Evolutionary conservation across 2,797 vertebrate species (phyloP), one percentile per base, ranked within the genome.

Genomic region (Acrocephalus scirpaceus): DNA sequence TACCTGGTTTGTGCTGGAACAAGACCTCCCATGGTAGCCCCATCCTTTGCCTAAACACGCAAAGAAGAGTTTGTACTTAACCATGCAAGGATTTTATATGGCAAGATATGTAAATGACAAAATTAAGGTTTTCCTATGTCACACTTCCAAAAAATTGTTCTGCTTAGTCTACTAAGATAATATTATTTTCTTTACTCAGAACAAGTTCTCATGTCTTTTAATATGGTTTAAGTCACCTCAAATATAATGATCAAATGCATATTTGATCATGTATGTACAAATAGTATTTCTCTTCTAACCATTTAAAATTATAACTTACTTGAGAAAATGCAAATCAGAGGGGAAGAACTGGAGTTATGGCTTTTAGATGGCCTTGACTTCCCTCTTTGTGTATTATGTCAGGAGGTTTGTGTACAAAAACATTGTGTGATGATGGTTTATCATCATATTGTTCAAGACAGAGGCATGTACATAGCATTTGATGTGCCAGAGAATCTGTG

Each of bases 401-500:
- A 88, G 73, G 71, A 71, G 53, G n/a, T 82, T 66, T 71, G 65
- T 89, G 51, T 87, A 30, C 72, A 86, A 83, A 58, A 71, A 44
- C 29, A 23, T 81, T 36, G 23, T 70, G 30, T 62, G 67, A 53
- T 51, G 10, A 32, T 57, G 22, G 20, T 80, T 96, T 90, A 65
- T 93, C 96, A 89, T 40, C 67, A 44, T 66, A 85, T 85, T 29
- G 3, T 92, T 60, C 58, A 51, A 62, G 78, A 78, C 69, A 47
- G 21, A 88, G 57, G 70, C 54, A 74, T 89, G 32, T 85, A 69
- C 45, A 11, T 62, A 93, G 15, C 71, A 71, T 85, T 65, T 91
- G 94, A 88, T 88, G 62, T 91, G 56, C 73, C 56, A 38, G 32
- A 42, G 93, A 93, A 86, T 88, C 48, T 78, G 51, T 77, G 69